These are phyloP conservation scores for Saguinus oedipus DNA, from an alignment of 2,797 vertebrate genomes.

Conservation along the genomic window DNA sequence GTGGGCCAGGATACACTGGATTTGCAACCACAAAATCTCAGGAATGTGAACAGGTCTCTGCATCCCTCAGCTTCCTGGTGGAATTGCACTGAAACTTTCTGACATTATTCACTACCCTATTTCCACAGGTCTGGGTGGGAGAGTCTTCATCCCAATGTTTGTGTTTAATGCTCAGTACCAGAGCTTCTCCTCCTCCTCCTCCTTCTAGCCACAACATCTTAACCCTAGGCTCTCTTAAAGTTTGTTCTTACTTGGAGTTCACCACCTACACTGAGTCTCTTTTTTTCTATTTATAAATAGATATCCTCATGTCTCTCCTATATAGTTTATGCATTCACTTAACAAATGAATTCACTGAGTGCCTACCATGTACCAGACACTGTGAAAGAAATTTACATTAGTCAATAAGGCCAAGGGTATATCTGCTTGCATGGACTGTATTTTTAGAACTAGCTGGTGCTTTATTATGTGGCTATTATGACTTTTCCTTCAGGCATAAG, in stretches of 20 bases:
- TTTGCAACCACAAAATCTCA: neutral
- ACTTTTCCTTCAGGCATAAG: neutral
- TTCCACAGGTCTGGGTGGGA: neutral
- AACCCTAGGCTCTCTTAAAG: neutral
- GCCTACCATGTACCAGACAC: neutral
- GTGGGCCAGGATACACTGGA: neutral
- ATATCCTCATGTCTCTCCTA: neutral
- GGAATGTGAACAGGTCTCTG: neutral
- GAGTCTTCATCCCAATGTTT: neutral
- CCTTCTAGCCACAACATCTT: neutral
- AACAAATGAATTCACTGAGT: neutral
- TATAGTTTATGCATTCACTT: neutral
- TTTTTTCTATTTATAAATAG: neutral
- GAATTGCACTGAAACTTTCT: neutral
- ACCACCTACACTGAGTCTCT: neutral
- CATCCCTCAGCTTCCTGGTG: neutral
- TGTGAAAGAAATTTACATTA: neutral
- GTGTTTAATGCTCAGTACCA: neutral
- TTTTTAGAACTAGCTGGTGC: neutral
- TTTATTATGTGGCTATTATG: neutral
- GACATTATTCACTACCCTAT: neutral
- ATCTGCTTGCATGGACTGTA: neutral
- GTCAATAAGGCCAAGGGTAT: neutral
- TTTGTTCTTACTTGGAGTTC: neutral
- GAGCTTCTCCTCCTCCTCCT: neutral